Evolutionary conservation across 2,113 vertebrate species (phyloP), one percentile per base, ranked within the genome.

Genomic region (Ammodytes marinus): DNA sequence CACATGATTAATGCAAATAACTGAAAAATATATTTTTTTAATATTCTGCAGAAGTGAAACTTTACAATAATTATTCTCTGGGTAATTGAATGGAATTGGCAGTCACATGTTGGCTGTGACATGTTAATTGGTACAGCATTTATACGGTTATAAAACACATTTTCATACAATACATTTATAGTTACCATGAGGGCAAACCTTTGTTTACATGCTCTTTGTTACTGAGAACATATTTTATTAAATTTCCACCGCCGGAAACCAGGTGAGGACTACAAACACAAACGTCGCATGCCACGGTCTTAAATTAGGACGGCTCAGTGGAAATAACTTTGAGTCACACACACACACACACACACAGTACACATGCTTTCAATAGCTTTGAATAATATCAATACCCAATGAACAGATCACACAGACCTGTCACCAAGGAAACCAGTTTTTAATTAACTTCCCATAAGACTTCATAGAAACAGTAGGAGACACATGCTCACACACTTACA

Each of bases 171-270:
- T 2, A 49, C 17, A 2, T 49, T 14, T 57, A 43, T 27, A 11
- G 13, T 17, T 19, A 3, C 15, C 27, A 27, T 27, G 27, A 27
- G 27, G 27, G 27, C 27, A 27, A 27, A 27, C 27, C 27, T 27
- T 37, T n/a, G 19, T 6, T 37, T 79, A 12, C 42, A 58, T 10
- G 47, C 46, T 54, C 46, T 57, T 77, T 52, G 37, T 63, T 49
- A 27, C 40, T 35, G 12, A 57, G 49, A n/a, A 42, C 47, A 39
- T 19, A 37, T 65, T 77, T 46, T 42, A 77, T 58, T 70, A 37
- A 72, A n/a, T 86, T 85, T 83, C 82, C 84, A 77, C 8, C 0
- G 3, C 7, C 1, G 39, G 77, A 82, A 77, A 77, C 42, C 67
- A 79, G 74, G 58, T 82, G 80, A 69, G 42, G 27, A 71, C 58